Evolutionary conservation across 2,113 vertebrate species (phyloP), one percentile per base, ranked within the genome.

Genomic region (Merops nubicus): DNA sequence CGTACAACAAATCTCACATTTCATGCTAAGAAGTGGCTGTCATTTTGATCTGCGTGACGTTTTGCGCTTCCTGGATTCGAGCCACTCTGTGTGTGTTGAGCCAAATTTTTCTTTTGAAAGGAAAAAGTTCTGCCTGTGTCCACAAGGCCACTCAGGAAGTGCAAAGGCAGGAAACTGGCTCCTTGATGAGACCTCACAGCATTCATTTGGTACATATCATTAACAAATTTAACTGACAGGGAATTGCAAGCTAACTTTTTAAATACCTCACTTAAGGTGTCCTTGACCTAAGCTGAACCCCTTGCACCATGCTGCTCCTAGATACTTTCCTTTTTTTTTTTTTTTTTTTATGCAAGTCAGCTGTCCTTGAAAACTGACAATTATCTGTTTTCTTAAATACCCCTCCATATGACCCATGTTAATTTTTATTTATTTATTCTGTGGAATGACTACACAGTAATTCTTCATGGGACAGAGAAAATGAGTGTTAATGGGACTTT

Each of bases 21-120:
- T 96, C 91, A 65, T 62, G 48, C 48, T 92, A 78, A 87, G 92
- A 85, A 89, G 73, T 34, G 83, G 69, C 80, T 96, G 94, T 94
- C 92, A 87, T 83, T 91, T 94, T 87, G 80, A 93, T 96, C 93
- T 95, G 88, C 92, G 87, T 94, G 95, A 86, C 57, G 60, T 87
- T 63, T 78, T 78, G 88, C 31, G 48, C 76, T 77, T 53, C 0
- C 2, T 86, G 80, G 90, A 51, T 94, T 81, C 91, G 33, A 94
- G 82, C 54, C 42, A 73, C 59, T 25, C 1, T 65, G 8, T 50
- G 26, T 43, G 15, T 26, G 17, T 70, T 75, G 83, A 92, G 56
- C 17, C 83, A 72, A 75, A 36, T 47, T 19, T 78, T 65, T 40
- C 54, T 77, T 40, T 65, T 25, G 38, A 38, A 51, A 31, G 11